A percentile compares a stretch with the other conserved stretches of the same genome.
Evolutionary conservation across 1,140 invertebrate genomes (phyloP).

Genomic region (Plutomurus gul): DNA sequence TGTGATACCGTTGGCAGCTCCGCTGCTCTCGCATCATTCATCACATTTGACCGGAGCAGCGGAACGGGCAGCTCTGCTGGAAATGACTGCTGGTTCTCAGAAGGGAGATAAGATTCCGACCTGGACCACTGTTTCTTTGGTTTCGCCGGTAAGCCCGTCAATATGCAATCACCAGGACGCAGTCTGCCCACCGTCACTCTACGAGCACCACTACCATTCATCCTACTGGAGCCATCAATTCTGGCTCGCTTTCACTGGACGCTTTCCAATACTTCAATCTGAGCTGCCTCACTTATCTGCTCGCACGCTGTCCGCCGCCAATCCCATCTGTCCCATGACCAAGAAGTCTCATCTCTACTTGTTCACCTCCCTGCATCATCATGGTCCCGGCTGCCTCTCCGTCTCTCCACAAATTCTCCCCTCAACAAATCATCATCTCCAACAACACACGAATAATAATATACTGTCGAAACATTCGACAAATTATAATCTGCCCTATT

Average conservation of each 20-base stretch:
- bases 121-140: not conserved
- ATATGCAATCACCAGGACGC: not conserved
- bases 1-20: too few species aligned
- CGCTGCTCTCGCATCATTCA: too few species aligned
- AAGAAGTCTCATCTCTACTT: not conserved
- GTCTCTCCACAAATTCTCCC: not conserved
- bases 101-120: not conserved
- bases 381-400: not conserved
- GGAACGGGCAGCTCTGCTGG: not conserved
- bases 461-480: too few species aligned
- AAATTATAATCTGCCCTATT: not conserved
- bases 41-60: not conserved
- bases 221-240: constrained; percentile 33
- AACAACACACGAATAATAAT: too few species aligned
- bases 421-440: not conserved
- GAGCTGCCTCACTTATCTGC: not conserved
- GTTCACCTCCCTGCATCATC: not conserved
- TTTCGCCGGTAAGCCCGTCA: not conserved
- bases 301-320: not conserved
- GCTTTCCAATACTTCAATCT: not conserved
- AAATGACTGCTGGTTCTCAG: not conserved
- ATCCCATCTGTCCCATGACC: not conserved
- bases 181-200: not conserved
- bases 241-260: not conserved
- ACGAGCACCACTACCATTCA: not conserved